Evolutionary conservation across 2,888 invertebrate genomes (phyloP).

Genomic region (Drosophila falleni): DNA sequence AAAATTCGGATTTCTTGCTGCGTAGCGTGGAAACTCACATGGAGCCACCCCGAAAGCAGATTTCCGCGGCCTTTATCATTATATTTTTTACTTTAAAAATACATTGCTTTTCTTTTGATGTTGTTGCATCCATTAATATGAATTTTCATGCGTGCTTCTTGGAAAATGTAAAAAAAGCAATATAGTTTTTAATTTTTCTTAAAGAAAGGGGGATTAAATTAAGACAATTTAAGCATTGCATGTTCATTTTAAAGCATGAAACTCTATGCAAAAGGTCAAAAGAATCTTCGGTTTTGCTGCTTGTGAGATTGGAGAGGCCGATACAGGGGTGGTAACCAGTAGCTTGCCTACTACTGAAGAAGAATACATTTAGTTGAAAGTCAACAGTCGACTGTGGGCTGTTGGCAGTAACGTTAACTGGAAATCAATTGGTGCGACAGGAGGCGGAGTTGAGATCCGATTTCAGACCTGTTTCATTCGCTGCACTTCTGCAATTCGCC

Average conservation of each 20-base stretch:
- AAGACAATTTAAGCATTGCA: constrained; percentile 23
- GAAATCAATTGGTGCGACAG: constrained; percentile 48
- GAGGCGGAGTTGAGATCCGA: constrained; percentile 30
- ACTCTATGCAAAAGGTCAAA: constrained; percentile 33
- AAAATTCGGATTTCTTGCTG: constrained; percentile 46
- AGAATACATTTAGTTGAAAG: constrained; percentile 6
- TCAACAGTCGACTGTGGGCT: neutral
- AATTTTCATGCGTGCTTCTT: constrained; percentile 33
- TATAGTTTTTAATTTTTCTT: neutral
- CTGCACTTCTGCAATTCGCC: constrained; percentile 38
- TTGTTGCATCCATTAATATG: constrained; percentile 18
- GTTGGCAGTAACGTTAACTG: constrained; percentile 33
- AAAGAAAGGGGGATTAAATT: constrained; percentile 11
- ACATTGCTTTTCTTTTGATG: constrained; percentile 20
- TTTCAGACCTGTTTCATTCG: constrained; percentile 55
- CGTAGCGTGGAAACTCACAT: constrained; percentile 7
- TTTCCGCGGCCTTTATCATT: neutral
- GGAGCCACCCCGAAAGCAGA: constrained; percentile 27
- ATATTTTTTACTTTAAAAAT: constrained; percentile 1
- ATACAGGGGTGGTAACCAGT: neutral
- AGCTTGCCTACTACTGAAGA: neutral
- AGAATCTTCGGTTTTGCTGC: constrained; percentile 1
- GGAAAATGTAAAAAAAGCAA: constrained; percentile 21
- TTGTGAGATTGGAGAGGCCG: neutral
- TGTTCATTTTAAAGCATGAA: neutral